Conservation (phyloP, 2,113 vertebrate species). For the Artemisiospiza belli region DNA sequence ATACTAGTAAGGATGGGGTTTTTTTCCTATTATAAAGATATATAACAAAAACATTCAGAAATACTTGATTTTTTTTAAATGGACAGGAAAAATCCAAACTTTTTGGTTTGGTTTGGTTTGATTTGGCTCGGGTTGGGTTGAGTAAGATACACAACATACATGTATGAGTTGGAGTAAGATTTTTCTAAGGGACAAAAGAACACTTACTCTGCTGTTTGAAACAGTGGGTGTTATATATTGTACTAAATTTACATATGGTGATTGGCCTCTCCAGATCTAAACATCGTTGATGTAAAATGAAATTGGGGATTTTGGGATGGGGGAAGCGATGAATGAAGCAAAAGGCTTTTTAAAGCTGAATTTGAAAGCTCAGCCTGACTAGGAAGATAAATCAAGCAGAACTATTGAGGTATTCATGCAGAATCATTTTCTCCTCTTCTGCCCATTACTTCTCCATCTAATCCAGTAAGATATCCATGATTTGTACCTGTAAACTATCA, state of each 20-base stretch:
- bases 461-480: neutral
- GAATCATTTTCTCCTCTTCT: neutral
- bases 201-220: neutral
- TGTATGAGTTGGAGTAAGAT: neutral
- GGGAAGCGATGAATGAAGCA: neutral
- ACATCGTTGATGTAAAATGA: neutral
- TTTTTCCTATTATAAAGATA: neutral
- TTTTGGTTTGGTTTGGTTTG: neutral
- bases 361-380: neutral
- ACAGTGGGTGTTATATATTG: neutral
- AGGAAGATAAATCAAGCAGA: neutral
- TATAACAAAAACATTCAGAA: neutral
- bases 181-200: neutral
- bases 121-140: neutral
- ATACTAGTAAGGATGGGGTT: neutral
- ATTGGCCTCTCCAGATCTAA: neutral
- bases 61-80: neutral
- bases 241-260: accelerated
- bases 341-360: neutral
- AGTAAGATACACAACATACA: neutral
- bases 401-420: neutral
- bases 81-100: accelerated
- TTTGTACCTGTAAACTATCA: neutral
- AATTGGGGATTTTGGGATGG: neutral
- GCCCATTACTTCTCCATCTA: neutral